A percentile compares a stretch with the other conserved stretches of the same genome.
phyloP scores from a whole-genome alignment of 2,113 vertebrate species.

The Eulemur macaco region DNA sequence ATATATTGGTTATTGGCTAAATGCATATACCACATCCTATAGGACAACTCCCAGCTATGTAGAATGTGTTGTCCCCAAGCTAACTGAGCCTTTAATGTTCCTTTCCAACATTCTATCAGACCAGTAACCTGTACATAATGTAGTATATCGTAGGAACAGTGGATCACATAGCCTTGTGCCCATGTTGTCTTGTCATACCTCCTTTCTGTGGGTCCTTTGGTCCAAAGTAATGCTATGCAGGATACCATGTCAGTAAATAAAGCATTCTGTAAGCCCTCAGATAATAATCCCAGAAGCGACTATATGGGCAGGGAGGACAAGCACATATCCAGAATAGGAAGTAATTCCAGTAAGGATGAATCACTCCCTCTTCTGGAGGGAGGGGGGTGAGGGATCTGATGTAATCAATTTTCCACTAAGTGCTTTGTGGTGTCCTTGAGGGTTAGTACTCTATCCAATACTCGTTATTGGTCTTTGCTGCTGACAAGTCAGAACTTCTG shows the following conservation, averaged over 20 bases:
- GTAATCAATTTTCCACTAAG: background rate
- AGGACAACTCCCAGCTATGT: background rate
- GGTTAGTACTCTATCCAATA: background rate
- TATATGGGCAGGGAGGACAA: background rate
- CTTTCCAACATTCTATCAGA: background rate
- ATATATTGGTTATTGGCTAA: background rate
- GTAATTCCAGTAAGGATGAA: background rate
- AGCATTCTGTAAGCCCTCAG: background rate
- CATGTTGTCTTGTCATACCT: background rate
- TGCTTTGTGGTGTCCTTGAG: background rate
- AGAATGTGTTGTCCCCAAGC: background rate
- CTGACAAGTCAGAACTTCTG: background rate
- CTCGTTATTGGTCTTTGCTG: background rate
- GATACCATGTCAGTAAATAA: background rate
- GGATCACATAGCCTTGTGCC: background rate
- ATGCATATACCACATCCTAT: background rate
- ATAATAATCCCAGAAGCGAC: background rate
- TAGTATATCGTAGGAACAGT: background rate
- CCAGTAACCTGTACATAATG: background rate
- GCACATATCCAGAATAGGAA: background rate
- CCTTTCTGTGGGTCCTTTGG: background rate
- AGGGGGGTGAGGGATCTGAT: background rate
- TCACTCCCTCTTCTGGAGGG: background rate
- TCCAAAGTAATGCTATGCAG: background rate
- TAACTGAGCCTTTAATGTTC: background rate